A percentile compares a stretch with the other conserved stretches of the same genome.
Conservation (phyloP, 2,888 invertebrate genomes). For the Lasius fuliginosus region DNA sequence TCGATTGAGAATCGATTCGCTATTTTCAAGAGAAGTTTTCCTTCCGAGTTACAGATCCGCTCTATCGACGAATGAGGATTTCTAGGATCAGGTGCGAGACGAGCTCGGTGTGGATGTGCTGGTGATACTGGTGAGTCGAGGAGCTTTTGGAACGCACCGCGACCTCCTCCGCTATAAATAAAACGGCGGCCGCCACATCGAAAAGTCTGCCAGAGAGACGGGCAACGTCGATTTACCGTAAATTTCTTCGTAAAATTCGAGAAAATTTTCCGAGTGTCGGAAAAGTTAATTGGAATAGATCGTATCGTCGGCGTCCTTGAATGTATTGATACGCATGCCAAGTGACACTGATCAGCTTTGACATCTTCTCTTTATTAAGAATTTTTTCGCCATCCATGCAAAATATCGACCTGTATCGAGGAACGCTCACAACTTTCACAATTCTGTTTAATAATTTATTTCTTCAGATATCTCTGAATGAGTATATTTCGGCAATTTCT, state of each 20-base stretch:
- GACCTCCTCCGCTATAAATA: constrained; percentile 86
- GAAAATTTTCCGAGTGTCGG: constrained; percentile 12
- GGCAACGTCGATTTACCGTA: constrained; percentile 76
- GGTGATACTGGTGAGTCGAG: constrained; percentile 81
- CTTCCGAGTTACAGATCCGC: background rate
- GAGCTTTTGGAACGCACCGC: constrained; percentile 84
- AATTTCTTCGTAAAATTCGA: constrained; percentile 70
- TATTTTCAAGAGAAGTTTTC: constrained; percentile 15
- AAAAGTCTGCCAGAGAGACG: constrained; percentile 80
- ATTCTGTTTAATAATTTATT: background rate
- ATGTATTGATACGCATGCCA: constrained; percentile 56
- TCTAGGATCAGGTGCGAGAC: constrained; percentile 66
- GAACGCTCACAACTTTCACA: background rate
- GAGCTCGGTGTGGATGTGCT: constrained; percentile 68
- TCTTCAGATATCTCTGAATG: background rate
- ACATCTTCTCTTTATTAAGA: constrained; percentile 1
- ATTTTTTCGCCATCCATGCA: background rate
- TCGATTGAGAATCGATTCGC: constrained; percentile 2
- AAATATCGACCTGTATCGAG: background rate
- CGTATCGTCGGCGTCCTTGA: constrained; percentile 37
- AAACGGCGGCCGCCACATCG: constrained; percentile 78
- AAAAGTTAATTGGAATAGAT: constrained; percentile 33
- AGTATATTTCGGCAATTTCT: background rate
- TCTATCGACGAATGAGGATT: constrained; percentile 48
- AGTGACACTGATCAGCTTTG: constrained; percentile 54